A percentile compares a stretch with the other conserved stretches of the same genome.
These are phyloP conservation scores for Pterocles orientalis DNA, from an alignment of 2,113 vertebrate species.

Conservation along the genomic window DNA sequence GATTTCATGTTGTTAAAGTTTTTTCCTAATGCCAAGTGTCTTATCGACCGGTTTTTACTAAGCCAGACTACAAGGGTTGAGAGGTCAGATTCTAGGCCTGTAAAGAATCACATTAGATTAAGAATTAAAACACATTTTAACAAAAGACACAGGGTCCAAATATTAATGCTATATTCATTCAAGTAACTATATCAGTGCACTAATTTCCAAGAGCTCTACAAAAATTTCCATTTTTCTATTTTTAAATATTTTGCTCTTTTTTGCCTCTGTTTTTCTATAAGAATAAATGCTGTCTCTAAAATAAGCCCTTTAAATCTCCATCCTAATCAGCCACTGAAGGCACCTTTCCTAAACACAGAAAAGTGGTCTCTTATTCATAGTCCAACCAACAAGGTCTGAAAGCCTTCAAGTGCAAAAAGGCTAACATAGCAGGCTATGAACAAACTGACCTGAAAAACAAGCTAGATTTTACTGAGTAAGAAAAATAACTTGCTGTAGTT, in stretches of 20 bases:
- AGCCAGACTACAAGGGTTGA: slow-evolving; percentile 95
- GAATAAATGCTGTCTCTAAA: background rate
- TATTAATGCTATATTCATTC: background rate
- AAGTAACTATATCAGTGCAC: background rate
- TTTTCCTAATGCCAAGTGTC: slow-evolving; percentile 92
- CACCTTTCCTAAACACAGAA: background rate
- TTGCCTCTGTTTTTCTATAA: background rate
- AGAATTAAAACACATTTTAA: slow-evolving; percentile 47
- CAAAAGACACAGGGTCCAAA: background rate
- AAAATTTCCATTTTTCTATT: background rate
- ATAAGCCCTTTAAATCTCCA: background rate
- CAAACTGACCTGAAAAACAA: background rate
- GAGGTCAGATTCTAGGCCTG: slow-evolving; percentile 94
- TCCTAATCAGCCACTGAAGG: background rate
- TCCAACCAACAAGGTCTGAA: background rate
- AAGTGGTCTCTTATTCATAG: background rate
- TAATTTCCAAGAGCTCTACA: background rate
- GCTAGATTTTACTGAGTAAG: background rate
- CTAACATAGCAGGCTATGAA: background rate
- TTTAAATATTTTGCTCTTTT: background rate
- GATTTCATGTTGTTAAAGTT: slow-evolving; percentile 99
- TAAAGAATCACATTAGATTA: slow-evolving; percentile 62
- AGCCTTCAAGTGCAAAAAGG: background rate
- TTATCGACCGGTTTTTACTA: slow-evolving; percentile 96
- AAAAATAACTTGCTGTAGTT: background rate